Evolutionary conservation across 2,888 invertebrate species (phyloP).

Genomic region (Limnephilus auricula): DNA sequence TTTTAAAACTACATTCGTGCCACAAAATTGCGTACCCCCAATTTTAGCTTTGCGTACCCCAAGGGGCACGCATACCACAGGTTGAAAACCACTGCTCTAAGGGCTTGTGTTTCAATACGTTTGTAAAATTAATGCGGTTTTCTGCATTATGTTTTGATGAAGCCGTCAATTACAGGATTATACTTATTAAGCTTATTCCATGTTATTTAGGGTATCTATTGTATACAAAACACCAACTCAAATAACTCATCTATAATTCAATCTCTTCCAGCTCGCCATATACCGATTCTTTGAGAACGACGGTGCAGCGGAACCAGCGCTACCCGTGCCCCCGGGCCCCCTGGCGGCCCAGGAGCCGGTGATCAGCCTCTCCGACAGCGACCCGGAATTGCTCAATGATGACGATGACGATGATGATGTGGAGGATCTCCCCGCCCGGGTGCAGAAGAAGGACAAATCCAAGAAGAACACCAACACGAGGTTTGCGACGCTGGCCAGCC

Average conservation of each 20-base stretch:
- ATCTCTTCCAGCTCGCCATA: slow-evolving; percentile 81
- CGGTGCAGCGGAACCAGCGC: slow-evolving; percentile 76
- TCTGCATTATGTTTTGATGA: too few species aligned
- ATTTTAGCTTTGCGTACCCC: too few species aligned
- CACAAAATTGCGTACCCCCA: too few species aligned
- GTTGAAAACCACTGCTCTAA: too few species aligned
- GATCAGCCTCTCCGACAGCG: slow-evolving; percentile 69
- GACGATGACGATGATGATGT: slow-evolving; percentile 68
- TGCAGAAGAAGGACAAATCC: slow-evolving; percentile 71
- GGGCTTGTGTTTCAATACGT: too few species aligned
- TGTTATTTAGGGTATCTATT: too few species aligned
- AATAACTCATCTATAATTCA: neutral
- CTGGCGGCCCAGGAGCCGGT: slow-evolving; percentile 67
- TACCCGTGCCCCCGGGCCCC: neutral
- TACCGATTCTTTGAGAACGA: slow-evolving; percentile 89
- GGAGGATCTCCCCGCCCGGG: slow-evolving; percentile 42
- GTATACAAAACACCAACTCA: too few species aligned
- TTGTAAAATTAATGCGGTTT: too few species aligned
- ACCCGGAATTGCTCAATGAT: slow-evolving; percentile 70
- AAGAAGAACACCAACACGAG: slow-evolving; percentile 73
- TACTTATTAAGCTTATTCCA: too few species aligned
- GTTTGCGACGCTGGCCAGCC: slow-evolving; percentile 79
- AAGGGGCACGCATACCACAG: too few species aligned
- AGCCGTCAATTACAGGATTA: too few species aligned
- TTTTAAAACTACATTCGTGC: too few species aligned